phyloP scores from a whole-genome alignment of 1,140 invertebrate species.

The Drosophila kohkoa region DNA sequence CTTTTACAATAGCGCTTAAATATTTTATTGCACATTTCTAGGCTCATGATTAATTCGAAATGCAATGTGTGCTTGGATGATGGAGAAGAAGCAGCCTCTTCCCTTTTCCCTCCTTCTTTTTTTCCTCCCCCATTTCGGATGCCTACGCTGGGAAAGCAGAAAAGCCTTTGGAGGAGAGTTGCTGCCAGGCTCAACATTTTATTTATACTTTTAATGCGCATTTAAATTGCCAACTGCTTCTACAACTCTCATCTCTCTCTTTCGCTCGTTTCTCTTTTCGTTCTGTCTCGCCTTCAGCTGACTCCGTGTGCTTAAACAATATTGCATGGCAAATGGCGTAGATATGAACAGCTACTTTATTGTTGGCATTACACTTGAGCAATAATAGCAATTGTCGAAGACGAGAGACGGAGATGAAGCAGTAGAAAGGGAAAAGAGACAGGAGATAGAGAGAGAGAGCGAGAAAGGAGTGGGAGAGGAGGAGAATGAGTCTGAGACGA shows the following conservation, averaged over 20 bases:
- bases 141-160: background rate
- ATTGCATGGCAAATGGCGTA: slow-evolving; percentile 62
- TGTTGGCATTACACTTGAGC: slow-evolving; percentile 62
- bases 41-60: slow-evolving; percentile 49
- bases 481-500: background rate
- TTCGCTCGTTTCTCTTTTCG: background rate
- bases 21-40: slow-evolving; percentile 52
- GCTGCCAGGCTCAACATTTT: slow-evolving; percentile 45
- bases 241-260: background rate
- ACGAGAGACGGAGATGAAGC: slow-evolving; percentile 13
- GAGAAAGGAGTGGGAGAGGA: no score
- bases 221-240: slow-evolving; percentile 46
- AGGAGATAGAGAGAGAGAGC: no score
- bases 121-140: background rate
- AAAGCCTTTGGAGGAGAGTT: background rate
- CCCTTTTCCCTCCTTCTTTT: background rate
- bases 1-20: slow-evolving; percentile 39
- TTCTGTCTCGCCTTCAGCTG: slow-evolving; percentile 3
- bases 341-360: slow-evolving; percentile 64
- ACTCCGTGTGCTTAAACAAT: slow-evolving; percentile 51
- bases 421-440: no score
- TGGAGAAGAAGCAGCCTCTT: slow-evolving; percentile 1
- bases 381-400: slow-evolving; percentile 58
- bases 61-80: slow-evolving; percentile 37
- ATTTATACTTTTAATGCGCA: slow-evolving; percentile 56